phyloP scores from a whole-genome alignment of 2,113 vertebrate species.

The Psittacus erithacus region DNA sequence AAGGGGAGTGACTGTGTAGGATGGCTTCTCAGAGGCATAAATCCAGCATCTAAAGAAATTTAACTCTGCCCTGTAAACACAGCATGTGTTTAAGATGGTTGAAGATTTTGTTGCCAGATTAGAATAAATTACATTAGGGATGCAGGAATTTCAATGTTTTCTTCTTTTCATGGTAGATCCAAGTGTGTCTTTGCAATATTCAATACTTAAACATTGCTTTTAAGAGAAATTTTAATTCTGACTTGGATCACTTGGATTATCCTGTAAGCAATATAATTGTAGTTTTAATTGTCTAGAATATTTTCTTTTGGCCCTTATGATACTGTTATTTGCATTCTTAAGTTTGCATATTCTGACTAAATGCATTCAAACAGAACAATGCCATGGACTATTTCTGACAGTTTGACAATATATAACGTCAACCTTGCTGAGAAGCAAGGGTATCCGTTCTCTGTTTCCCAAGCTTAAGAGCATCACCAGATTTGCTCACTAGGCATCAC shows the following conservation, averaged over 20 bases:
- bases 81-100: not conserved
- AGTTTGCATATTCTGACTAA: not conserved
- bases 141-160: not conserved
- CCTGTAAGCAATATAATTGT: not conserved
- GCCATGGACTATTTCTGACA: not conserved
- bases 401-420: not conserved
- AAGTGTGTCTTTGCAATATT: not conserved
- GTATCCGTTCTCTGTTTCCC: not conserved
- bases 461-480: conserved; percentile 5
- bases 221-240: not conserved
- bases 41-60: not conserved
- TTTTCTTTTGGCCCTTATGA: not conserved
- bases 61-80: not conserved
- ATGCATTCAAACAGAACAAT: not conserved
- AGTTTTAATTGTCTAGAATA: not conserved
- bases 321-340: not conserved
- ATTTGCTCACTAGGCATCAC: not conserved
- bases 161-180: not conserved
- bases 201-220: not conserved
- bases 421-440: conserved; percentile 8
- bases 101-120: not conserved
- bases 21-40: not conserved
- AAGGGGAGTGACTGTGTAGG: not conserved
- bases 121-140: not conserved
- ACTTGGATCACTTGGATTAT: not conserved